A percentile compares a stretch with the other conserved stretches of the same genome.
phyloP scores from a whole-genome alignment of 2,797 vertebrate genomes.

The Arctocebus calabarensis region DNA sequence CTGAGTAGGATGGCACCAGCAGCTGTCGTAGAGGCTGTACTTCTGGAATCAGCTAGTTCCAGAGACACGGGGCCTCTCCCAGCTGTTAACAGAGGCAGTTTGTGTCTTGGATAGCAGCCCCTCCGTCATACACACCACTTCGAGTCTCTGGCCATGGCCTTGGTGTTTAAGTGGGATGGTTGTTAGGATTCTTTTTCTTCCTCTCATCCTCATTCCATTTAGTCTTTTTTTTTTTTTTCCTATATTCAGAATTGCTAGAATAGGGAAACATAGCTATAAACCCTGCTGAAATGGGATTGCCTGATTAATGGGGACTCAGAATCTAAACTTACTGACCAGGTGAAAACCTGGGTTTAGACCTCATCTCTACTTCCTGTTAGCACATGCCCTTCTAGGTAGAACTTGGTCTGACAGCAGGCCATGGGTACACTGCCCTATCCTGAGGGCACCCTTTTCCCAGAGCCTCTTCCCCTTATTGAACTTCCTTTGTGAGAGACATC shows the following conservation, averaged over 20 bases:
- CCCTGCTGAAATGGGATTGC: conserved; percentile 7
- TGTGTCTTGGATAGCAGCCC: neutral
- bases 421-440: neutral
- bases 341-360: neutral
- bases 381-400: neutral
- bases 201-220: neutral
- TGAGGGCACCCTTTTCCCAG: neutral
- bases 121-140: neutral
- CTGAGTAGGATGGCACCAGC: neutral
- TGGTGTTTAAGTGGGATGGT: neutral
- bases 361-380: neutral
- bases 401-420: neutral
- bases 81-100: neutral
- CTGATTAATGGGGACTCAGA: neutral
- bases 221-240: neutral
- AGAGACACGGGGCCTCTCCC: neutral
- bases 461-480: neutral
- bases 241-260: neutral
- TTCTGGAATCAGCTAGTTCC: neutral
- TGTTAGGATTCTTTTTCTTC: neutral
- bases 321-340: neutral
- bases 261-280: neutral
- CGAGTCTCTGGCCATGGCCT: neutral
- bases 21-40: neutral
- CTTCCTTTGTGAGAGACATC: neutral